Percentiles rank a stretch among this genome's conserved stretches.
Evolutionary conservation across 2,888 invertebrate genomes (phyloP).

Genomic region (Coleophora flavipennella): DNA sequence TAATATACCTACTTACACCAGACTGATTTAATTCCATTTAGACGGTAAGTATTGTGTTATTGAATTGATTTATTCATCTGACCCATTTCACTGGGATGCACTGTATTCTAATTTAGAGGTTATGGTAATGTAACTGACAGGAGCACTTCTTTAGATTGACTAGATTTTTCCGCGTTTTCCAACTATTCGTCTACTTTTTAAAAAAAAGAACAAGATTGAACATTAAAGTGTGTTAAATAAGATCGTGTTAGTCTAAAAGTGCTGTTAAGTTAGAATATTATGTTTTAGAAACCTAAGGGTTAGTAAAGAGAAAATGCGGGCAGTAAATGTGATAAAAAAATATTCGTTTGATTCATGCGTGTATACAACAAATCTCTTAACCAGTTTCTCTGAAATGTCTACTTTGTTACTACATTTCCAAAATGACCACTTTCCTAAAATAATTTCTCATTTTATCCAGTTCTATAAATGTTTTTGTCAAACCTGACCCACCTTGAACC

Average conservation of each 20-base stretch:
- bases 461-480: no score
- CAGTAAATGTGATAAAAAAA: no score
- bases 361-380: no score
- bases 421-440: no score
- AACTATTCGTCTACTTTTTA: constrained; percentile 11
- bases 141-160: constrained; percentile 52
- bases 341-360: no score
- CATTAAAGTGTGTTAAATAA: background rate
- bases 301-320: no score
- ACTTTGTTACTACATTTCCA: no score
- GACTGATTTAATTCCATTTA: constrained; percentile 63
- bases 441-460: no score
- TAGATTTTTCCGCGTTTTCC: constrained; percentile 18
- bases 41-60: constrained; percentile 42
- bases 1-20: no score
- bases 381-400: no score
- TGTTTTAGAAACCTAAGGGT: constrained; percentile 29
- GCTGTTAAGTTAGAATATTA: constrained; percentile 36
- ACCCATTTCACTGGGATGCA: constrained; percentile 65
- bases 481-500: no score
- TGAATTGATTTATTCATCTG: constrained; percentile 26
- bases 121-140: constrained; percentile 29
- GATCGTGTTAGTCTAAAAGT: no score
- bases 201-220: background rate
- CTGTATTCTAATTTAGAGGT: constrained; percentile 44